These are phyloP conservation scores for Laspeyria flexula DNA, from an alignment of 2,888 invertebrate genomes.

Conservation along the genomic window DNA sequence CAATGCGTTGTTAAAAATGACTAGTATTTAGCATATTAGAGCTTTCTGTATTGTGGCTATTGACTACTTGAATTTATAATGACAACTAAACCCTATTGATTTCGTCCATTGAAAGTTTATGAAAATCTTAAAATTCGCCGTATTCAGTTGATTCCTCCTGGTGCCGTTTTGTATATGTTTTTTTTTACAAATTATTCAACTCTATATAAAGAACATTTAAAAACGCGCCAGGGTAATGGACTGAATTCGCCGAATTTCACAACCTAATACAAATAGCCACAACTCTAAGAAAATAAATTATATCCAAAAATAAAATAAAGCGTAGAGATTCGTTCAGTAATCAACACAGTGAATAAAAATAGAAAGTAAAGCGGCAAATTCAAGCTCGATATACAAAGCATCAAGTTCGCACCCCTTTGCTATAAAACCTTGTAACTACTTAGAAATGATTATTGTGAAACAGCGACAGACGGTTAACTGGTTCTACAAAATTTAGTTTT, in stretches of 20 bases:
- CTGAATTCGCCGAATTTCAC: no score
- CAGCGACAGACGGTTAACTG: no score
- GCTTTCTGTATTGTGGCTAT: conserved; percentile 23
- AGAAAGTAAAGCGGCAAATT: conserved; percentile 37
- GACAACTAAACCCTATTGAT: neutral
- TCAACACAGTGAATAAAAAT: conserved; percentile 28
- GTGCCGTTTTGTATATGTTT: no score
- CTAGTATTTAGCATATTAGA: conserved; percentile 59
- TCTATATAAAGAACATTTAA: no score
- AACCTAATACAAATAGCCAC: conserved; percentile 28
- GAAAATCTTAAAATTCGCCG: no score
- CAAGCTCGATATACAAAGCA: conserved; percentile 53
- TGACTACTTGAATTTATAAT: conserved; percentile 23
- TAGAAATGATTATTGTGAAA: neutral
- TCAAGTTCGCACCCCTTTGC: conserved; percentile 34
- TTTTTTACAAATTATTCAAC: no score
- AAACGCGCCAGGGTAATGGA: no score
- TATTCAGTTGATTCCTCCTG: no score
- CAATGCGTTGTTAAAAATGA: conserved; percentile 68
- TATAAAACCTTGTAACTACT: conserved; percentile 2
- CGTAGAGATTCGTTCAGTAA: conserved; percentile 46
- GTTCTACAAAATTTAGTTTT: no score
- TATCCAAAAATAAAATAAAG: conserved; percentile 26
- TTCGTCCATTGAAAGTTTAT: no score
- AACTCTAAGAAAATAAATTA: conserved; percentile 17